Evolutionary conservation across 2,797 vertebrate species (phyloP), one percentile per base, ranked within the genome.

Genomic region (Enteromius argenteus): DNA sequence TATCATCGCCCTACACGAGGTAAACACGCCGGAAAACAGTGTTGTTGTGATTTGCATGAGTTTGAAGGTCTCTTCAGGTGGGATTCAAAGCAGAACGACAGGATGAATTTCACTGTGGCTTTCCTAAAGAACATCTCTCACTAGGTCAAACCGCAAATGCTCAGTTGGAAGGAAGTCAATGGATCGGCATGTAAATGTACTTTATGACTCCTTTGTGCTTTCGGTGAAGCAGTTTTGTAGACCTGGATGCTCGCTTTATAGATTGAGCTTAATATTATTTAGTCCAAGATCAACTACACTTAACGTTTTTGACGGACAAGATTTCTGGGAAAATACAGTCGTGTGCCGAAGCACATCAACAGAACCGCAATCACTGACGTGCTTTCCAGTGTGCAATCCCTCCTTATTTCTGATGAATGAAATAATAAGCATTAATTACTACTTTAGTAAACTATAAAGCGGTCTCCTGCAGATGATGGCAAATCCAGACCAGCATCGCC

Each of bases 71-170:
- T 58, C 71, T n/a, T 64, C 71, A 86, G 76, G 83, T 85, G 83
- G 42, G 58, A 73, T 77, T 85, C 72, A 77, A 27, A 74, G 71
- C 71, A 80, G 71, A 72, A 76, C 23, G 15, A 62, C 83, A 62
- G 75, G 76, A 86, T 72, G 51, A 73, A 83, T 86, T 84, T 84
- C 27, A 83, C 77, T 86, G 85, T 80, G 79, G 83, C 74, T 88
- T 88, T 78, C 78, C 58, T 66, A 51, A 74, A 82, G 80, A 66
- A 74, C 11, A 64, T 74, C 58, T 81, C 51, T 82, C 80, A 39
- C 71, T 75, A 51, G 80, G 80, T 82, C 72, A 82, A 83, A 86
- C 85, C 87, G 68, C 80, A 85, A 88, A 73, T 23, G 44, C 83
- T 83, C 46, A 80, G 71, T 39, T 76, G 80, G 71, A 80, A 67